phyloP scores from a whole-genome alignment of 2,113 vertebrate species.

The Paratilapia polleni region DNA sequence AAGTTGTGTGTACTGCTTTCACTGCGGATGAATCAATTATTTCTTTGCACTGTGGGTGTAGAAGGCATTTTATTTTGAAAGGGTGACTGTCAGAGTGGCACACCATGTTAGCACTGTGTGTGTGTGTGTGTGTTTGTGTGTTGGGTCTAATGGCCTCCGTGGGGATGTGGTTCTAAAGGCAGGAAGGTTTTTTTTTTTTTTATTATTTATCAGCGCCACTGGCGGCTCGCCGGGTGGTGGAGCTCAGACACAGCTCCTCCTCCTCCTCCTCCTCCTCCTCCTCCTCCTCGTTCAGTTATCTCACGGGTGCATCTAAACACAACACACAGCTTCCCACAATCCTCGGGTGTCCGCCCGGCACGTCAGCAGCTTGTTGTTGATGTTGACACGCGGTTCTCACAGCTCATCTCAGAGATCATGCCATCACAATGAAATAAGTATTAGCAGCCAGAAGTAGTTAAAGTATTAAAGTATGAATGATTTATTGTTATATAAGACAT shows the following conservation, averaged over 20 bases:
- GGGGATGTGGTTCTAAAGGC: slow-evolving; percentile 6
- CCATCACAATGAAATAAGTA: background rate
- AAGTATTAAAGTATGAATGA: background rate
- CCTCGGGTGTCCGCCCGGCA: background rate
- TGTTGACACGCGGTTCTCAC: background rate
- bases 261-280: background rate
- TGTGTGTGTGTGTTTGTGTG: slow-evolving; percentile 6
- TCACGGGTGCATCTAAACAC: slow-evolving; percentile 15
- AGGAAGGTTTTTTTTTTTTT: slow-evolving; percentile 11
- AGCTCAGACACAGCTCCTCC: background rate
- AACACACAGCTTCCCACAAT: slow-evolving; percentile 17
- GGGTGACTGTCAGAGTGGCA: too few relatives aligned
- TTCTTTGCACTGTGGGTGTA: background rate
- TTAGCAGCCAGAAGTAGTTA: background rate
- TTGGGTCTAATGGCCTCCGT: slow-evolving; percentile 13
- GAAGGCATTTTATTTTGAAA: too few relatives aligned
- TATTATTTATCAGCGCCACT: slow-evolving; percentile 27
- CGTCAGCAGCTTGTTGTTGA: background rate
- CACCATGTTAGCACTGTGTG: too few relatives aligned
- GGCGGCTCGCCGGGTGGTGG: background rate
- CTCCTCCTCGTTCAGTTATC: background rate
- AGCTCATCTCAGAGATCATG: background rate
- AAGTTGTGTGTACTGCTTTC: too few relatives aligned
- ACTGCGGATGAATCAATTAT: too few relatives aligned
- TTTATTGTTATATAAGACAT: background rate